A percentile compares a stretch with the other conserved stretches of the same genome.
phyloP scores from a whole-genome alignment of 2,113 vertebrate species.

The Serinus canaria region DNA sequence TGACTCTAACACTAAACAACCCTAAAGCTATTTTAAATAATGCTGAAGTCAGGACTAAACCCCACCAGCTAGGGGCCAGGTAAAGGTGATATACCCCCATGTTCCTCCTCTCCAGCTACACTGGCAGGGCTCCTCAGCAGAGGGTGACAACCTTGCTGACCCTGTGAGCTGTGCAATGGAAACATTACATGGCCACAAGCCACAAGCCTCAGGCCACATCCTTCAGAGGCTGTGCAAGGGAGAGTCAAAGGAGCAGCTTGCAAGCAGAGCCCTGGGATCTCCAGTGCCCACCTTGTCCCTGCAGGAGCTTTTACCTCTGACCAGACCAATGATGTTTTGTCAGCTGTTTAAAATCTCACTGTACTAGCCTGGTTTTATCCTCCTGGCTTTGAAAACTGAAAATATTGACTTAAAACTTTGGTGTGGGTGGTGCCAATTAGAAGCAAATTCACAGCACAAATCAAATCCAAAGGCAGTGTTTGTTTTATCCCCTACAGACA shows the following conservation, averaged over 20 bases:
- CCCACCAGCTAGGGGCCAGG: background rate
- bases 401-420: background rate
- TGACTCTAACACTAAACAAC: background rate
- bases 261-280: background rate
- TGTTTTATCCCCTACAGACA: background rate
- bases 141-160: background rate
- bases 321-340: background rate
- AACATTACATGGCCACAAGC: background rate
- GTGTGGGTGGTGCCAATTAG: constrained; percentile 1
- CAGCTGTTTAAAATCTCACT: background rate
- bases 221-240: background rate
- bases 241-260: background rate
- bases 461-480: background rate
- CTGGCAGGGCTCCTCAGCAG: background rate
- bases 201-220: background rate
- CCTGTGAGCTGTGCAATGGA: background rate
- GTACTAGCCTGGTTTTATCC: background rate
- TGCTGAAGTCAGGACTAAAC: background rate
- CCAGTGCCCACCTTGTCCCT: background rate
- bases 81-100: background rate
- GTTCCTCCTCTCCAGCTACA: background rate
- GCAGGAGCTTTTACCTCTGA: background rate
- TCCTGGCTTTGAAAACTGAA: background rate
- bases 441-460: background rate
- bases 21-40: background rate